These are phyloP conservation scores for Tinea trinotella DNA, from an alignment of 2,888 invertebrate genomes.

Conservation along the genomic window DNA sequence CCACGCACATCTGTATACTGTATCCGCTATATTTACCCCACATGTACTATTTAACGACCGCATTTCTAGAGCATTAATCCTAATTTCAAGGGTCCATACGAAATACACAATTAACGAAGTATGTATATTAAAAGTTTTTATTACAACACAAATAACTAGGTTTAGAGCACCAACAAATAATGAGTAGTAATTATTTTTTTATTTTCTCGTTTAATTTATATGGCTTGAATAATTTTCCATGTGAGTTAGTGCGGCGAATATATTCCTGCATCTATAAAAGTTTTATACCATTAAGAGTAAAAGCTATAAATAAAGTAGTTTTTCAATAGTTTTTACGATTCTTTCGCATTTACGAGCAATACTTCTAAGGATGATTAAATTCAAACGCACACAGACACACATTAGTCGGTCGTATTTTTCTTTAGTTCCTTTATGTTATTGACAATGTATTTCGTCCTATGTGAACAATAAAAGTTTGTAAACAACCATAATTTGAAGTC, in stretches of 20 bases:
- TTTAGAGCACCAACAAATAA: too few relatives aligned
- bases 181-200: neutral
- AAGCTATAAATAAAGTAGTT: neutral
- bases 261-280: neutral
- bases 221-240: neutral
- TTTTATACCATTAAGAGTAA: constrained; percentile 1
- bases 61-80: too few relatives aligned
- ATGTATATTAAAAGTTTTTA: too few relatives aligned
- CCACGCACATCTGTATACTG: too few relatives aligned
- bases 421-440: neutral
- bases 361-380: neutral
- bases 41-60: too few relatives aligned
- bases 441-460: neutral
- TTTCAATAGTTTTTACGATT: constrained; percentile 9
- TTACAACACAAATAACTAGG: too few relatives aligned
- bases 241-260: neutral
- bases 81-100: too few relatives aligned
- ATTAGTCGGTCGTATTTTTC: neutral
- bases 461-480: neutral
- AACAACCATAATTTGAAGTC: neutral
- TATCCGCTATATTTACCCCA: too few relatives aligned
- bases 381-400: neutral
- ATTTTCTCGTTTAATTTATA: neutral
- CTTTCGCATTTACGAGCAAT: neutral
- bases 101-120: too few relatives aligned